phyloP scores from a whole-genome alignment of 1,140 invertebrate genomes.

The Bombus picipes region DNA sequence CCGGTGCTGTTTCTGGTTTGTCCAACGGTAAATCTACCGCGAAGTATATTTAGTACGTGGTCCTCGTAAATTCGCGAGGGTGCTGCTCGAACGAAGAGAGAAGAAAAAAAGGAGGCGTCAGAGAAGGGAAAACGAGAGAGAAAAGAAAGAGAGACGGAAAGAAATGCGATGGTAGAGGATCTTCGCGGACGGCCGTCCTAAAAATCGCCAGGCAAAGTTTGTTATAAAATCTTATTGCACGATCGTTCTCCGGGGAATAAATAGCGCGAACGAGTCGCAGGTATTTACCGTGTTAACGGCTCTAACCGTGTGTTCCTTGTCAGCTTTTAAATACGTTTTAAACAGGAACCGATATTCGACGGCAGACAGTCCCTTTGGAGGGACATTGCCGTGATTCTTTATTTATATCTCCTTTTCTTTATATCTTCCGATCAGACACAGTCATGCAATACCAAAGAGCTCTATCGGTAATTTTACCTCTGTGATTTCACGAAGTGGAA shows the following conservation, averaged over 20 bases:
- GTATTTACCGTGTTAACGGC: slow-evolving; percentile 53
- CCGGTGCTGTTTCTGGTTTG: slow-evolving; percentile 59
- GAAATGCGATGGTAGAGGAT: background rate
- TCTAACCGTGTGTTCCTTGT: slow-evolving; percentile 39
- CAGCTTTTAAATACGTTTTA: slow-evolving; percentile 59
- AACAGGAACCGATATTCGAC: slow-evolving; percentile 30
- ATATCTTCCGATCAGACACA: background rate
- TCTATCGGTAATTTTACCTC: slow-evolving; percentile 11
- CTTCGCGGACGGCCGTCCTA: slow-evolving; percentile 1
- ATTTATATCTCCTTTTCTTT: background rate
- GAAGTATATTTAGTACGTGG: slow-evolving; percentile 54
- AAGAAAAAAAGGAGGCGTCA: background rate
- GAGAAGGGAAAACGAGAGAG: background rate
- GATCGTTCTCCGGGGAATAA: slow-evolving; percentile 22
- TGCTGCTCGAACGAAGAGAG: background rate
- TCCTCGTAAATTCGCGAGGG: slow-evolving; percentile 56
- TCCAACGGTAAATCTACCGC: slow-evolving; percentile 52
- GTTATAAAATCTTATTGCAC: slow-evolving; percentile 19
- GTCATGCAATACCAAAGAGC: too few species aligned
- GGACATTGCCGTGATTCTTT: background rate
- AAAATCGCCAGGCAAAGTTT: slow-evolving; percentile 41
- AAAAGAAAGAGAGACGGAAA: background rate
- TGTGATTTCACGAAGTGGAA: slow-evolving; percentile 52
- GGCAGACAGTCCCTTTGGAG: slow-evolving; percentile 1
- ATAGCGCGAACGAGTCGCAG: background rate